These are phyloP conservation scores for Motacilla alba DNA, from an alignment of 2,113 vertebrate genomes.

Conservation along the genomic window DNA sequence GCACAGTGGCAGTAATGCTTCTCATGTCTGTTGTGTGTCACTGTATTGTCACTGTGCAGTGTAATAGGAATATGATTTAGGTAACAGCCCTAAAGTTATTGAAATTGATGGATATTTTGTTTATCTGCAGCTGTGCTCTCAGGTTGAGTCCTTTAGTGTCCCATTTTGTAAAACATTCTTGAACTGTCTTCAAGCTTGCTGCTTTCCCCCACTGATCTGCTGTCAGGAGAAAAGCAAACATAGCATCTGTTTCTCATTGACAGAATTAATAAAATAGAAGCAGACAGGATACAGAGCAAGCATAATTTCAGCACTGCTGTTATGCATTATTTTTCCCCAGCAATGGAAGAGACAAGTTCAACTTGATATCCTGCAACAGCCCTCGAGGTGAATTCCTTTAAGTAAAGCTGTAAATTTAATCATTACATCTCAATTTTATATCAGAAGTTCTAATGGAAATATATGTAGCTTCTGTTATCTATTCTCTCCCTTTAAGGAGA, in stretches of 20 bases:
- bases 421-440: not conserved
- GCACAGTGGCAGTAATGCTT: not conserved
- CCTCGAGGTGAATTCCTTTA: not conserved
- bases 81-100: not conserved
- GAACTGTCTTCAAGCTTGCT: not conserved
- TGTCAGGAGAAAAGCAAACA: not conserved
- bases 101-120: not conserved
- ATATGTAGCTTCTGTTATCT: not conserved
- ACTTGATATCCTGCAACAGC: not conserved
- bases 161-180: not conserved
- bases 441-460: not conserved
- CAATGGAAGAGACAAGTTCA: not conserved
- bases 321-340: not conserved
- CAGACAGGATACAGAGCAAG: not conserved
- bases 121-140: not conserved
- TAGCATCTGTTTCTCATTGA: conserved; percentile 7
- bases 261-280: conserved; percentile 13
- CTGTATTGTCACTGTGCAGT: not conserved
- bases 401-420: not conserved
- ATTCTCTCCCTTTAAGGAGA: not conserved
- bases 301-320: not conserved
- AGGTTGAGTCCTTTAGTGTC: not conserved
- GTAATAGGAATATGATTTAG: not conserved
- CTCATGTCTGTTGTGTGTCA: not conserved
- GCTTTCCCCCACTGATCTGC: not conserved